Evolutionary conservation across 37 sponge, comb jelly and placozoan genomes (phyloP), one percentile per base, ranked within the genome.

Genomic region (Amphimedon queenslandica): DNA sequence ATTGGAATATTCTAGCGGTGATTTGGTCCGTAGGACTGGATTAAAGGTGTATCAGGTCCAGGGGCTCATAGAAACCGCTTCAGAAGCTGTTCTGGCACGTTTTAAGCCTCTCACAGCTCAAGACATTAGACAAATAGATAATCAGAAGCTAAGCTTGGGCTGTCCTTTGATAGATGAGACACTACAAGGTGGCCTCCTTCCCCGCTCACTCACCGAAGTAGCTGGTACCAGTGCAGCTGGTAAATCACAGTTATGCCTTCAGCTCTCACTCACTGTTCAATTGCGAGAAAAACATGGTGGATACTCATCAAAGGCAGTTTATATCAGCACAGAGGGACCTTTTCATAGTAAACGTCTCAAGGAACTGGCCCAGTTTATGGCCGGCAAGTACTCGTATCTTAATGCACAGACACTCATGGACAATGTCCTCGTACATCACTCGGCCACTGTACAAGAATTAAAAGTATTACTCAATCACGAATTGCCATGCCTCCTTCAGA

Each of bases 161-260:
- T 96, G 94, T 79, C 55, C 73, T 0, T 27, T 67, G 28, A 66
- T 96, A 55, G 88, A 96, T 73, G 1, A 51, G 0, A 27, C 40
- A 5, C 79, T 96, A 25, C 47, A 81, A 8, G 97, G 97, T n/a
- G 97, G 97, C 2, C 39, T 93, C 37, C 64, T 89, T 47, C 70
- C 80, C 13, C 85, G 80, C 2, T 83, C 91, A 24, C 34, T 96
- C 37, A 90, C 81, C 20, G 97, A 96, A 67, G 64, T 96, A 37
- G 84, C 88, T 3, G 97, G 97, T 16, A 81, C 55, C 32, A 96
- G 97, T 78, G 90, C 84, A 31, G 85, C 91, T 28, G 97, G 97
- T 2, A 96, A 96, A 61, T 93, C 97, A 2, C 97, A 96, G 75
- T 58, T 96, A 10, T 89, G 97, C 53, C 57, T 96, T 42, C 97